Evolutionary conservation across 2,888 invertebrate genomes (phyloP), one percentile per base, ranked within the genome.

Genomic region (Dinocampus coccinellae): DNA sequence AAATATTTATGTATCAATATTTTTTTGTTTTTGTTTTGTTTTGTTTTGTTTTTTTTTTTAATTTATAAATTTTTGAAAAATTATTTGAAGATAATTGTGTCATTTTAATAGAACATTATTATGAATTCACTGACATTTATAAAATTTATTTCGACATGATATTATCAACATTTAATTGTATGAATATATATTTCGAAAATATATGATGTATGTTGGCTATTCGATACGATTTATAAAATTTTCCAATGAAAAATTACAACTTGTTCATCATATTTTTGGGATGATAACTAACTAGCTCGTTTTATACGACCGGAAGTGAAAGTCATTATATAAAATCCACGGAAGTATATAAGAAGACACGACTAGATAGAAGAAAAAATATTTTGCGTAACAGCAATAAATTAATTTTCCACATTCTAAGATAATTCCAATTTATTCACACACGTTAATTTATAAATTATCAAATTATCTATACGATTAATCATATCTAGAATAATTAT

Each of bases 261-360:
- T 55, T 55, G 29, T 24, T 10, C 11, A 63, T 29, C 10, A 16
- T 1, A 47, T 47, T 66, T 66, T 55, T 55, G 66, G 66, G n/a
- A 24, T 47, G 47, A 47, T 47, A 47, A 34, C 22, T 24, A 57
- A 47, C 16, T 42, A 42, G 58, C 29, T 24, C n/a, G 29, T 57
- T 39, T 58, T 39, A 57, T 34, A 55, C 24, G 36, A 66, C 62
- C 34, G 69, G 64, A 72, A 76, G 77, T 72, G 77, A 77, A 76
- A 77, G 77, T 74, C 58, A 73, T 76, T 77, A 73, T 74, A 69
- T 75, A 74, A 73, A 76, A 65, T 61, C 47, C 58, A 36, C 72
- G 75, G 76, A 76, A 76, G 64, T 60, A 53, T 20, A n/a, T 58
- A 75, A 72, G 69, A 73, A 75, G 57, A 70, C 26, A 57, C 69